Evolutionary conservation across 1,140 invertebrate genomes (phyloP).

Genomic region (Zaprionus lachaisei): DNA sequence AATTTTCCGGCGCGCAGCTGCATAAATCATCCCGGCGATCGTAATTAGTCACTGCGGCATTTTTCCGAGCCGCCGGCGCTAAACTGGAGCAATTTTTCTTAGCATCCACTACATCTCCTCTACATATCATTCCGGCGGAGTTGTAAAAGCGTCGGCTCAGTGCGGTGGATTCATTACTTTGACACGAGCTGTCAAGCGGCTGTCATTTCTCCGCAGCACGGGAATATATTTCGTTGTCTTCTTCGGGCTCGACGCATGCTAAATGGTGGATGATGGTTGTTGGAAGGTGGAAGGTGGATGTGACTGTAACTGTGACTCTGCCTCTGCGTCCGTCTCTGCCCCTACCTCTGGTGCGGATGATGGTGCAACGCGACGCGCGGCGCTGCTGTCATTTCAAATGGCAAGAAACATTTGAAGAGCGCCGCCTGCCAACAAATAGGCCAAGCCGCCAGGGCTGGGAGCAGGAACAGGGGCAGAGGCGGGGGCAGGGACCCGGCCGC

Average conservation of each 20-base stretch:
- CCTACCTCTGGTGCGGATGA: slow-evolving; percentile 9
- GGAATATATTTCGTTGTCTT: slow-evolving; percentile 67
- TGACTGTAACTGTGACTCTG: slow-evolving; percentile 10
- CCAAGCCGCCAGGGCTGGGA: slow-evolving; percentile 33
- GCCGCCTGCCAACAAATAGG: slow-evolving; percentile 78
- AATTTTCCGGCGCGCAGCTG: slow-evolving; percentile 65
- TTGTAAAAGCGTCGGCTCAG: slow-evolving; percentile 81
- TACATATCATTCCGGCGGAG: slow-evolving; percentile 40
- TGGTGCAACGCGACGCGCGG: slow-evolving; percentile 51
- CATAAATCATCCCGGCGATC: slow-evolving; percentile 76
- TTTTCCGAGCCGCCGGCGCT: slow-evolving; percentile 63
- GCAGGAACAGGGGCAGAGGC: not conserved
- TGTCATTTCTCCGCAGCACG: slow-evolving; percentile 77
- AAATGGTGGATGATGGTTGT: slow-evolving; percentile 61
- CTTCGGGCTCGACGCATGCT: slow-evolving; percentile 38
- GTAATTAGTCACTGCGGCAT: slow-evolving; percentile 79
- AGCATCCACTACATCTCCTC: slow-evolving; percentile 18
- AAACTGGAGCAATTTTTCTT: slow-evolving; percentile 79
- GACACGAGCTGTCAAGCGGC: slow-evolving; percentile 83
- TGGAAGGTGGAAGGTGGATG: slow-evolving; percentile 42
- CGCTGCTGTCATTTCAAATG: slow-evolving; percentile 69
- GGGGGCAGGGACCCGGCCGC: slow-evolving; percentile 31
- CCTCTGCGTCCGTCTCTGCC: not conserved
- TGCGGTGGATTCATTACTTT: slow-evolving; percentile 84
- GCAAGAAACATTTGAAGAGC: slow-evolving; percentile 73